Percentiles rank a stretch among this genome's conserved stretches.
These are phyloP conservation scores for Hoplodrina ambigua DNA, from an alignment of 2,888 invertebrate genomes.

Conservation along the genomic window DNA sequence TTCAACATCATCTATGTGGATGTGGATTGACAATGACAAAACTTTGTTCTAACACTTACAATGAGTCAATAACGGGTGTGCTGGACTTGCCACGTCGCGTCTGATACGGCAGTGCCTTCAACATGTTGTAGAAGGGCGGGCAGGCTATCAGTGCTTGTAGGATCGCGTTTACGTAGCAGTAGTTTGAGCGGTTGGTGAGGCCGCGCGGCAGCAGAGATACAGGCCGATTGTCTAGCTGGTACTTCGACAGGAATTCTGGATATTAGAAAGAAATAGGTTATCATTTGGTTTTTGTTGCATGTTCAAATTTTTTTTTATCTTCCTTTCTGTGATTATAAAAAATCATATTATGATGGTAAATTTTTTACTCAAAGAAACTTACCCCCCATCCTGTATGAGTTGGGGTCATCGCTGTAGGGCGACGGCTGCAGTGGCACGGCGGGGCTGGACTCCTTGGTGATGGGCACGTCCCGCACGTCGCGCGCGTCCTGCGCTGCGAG, in stretches of 20 bases:
- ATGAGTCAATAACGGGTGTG: slow-evolving; percentile 97
- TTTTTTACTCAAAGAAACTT: slow-evolving; percentile 63
- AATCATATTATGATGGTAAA: not conserved
- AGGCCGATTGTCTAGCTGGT: slow-evolving; percentile 94
- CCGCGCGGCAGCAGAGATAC: slow-evolving; percentile 97
- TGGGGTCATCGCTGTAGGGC: slow-evolving; percentile 92
- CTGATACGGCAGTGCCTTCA: slow-evolving; percentile 94
- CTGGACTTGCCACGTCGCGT: slow-evolving; percentile 91
- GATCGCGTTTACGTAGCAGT: slow-evolving; percentile 99
- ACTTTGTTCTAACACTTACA: slow-evolving; percentile 92
- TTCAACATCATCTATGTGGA: not conserved
- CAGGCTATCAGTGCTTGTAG: slow-evolving; percentile 98
- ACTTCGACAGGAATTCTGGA: slow-evolving; percentile 93
- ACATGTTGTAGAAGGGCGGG: slow-evolving; percentile 98
- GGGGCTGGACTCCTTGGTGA: slow-evolving; percentile 77
- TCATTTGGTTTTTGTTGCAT: too few relatives aligned
- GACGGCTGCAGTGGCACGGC: slow-evolving; percentile 83
- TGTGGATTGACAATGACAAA: too few relatives aligned
- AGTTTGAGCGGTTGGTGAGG: slow-evolving; percentile 97
- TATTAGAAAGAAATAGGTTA: not conserved
- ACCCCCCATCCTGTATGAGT: slow-evolving; percentile 93
- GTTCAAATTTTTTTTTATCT: too few relatives aligned
- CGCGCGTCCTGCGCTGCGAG: slow-evolving; percentile 45
- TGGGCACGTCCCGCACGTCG: slow-evolving; percentile 60
- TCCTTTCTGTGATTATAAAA: not conserved